These are phyloP conservation scores for Piezodorus guildinii DNA, from an alignment of 1,140 invertebrate genomes.

Conservation along the genomic window DNA sequence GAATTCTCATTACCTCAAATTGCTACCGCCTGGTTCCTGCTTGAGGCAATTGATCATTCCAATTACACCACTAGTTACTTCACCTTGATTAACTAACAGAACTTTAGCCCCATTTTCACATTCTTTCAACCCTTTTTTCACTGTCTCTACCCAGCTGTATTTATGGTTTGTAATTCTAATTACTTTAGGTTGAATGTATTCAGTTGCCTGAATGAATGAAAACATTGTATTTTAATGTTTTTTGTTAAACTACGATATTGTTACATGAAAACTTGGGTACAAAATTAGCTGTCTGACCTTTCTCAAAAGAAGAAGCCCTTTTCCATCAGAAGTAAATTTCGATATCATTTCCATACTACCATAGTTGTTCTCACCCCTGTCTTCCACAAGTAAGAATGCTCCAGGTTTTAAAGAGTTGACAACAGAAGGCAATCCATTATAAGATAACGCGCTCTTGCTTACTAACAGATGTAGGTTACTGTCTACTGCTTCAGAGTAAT, in stretches of 20 bases:
- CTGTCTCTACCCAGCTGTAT: constrained; percentile 67
- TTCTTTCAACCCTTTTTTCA: constrained; percentile 57
- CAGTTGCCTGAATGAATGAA: not conserved
- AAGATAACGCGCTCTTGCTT: not conserved
- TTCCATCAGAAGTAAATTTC: not conserved
- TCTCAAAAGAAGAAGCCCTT: not conserved
- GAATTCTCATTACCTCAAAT: constrained; percentile 41
- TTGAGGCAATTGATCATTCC: constrained; percentile 83
- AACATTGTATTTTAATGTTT: not conserved
- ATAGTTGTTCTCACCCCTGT: not conserved
- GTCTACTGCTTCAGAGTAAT: not conserved
- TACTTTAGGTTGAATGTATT: not conserved
- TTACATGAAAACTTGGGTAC: no score
- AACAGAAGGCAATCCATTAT: not conserved
- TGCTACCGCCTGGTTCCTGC: constrained; percentile 64
- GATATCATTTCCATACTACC: not conserved
- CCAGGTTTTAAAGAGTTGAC: not conserved
- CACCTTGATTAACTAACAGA: constrained; percentile 55
- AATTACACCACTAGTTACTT: constrained; percentile 61
- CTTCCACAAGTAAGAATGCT: not conserved
- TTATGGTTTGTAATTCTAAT: constrained; percentile 40
- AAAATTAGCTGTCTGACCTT: not conserved
- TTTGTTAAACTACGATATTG: no score
- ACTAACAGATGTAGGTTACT: not conserved
- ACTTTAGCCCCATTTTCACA: constrained; percentile 43